phyloP scores from a whole-genome alignment of 2,888 invertebrate species.

The Drosophila histrio region DNA sequence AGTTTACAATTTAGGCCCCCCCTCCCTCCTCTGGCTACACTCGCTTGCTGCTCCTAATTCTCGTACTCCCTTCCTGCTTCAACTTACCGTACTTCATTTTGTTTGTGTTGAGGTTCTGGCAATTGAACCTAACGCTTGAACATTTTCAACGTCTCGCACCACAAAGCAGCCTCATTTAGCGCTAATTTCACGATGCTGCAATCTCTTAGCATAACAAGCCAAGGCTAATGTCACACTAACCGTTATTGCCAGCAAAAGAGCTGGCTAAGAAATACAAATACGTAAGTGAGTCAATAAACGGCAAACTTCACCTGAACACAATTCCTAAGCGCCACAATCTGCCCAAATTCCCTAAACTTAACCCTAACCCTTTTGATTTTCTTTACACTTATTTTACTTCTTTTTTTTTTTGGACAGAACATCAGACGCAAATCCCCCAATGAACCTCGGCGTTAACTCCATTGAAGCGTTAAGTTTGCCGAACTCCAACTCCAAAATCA shows the following conservation, averaged over 20 bases:
- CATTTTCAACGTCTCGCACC: slow-evolving; percentile 47
- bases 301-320: slow-evolving; percentile 64
- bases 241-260: slow-evolving; percentile 61
- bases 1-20: slow-evolving; percentile 57
- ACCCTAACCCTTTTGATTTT: slow-evolving; percentile 51
- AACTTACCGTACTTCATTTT: neutral
- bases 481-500: slow-evolving; percentile 70
- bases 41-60: neutral
- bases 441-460: slow-evolving; percentile 57
- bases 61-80: neutral
- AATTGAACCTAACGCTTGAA: slow-evolving; percentile 54
- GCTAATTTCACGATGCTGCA: slow-evolving; percentile 68
- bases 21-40: too few relatives aligned
- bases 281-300: slow-evolving; percentile 62
- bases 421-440: slow-evolving; percentile 59
- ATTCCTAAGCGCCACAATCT: slow-evolving; percentile 21
- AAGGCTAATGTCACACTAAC: slow-evolving; percentile 70
- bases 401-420: slow-evolving; percentile 4
- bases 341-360: slow-evolving; percentile 30
- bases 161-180: slow-evolving; percentile 75
- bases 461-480: slow-evolving; percentile 65
- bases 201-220: slow-evolving; percentile 64
- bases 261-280: slow-evolving; percentile 39
- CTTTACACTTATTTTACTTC: neutral
- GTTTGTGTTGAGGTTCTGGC: slow-evolving; percentile 28